phyloP scores from a whole-genome alignment of 1,140 invertebrate genomes.

The Drosophila repleta region DNA sequence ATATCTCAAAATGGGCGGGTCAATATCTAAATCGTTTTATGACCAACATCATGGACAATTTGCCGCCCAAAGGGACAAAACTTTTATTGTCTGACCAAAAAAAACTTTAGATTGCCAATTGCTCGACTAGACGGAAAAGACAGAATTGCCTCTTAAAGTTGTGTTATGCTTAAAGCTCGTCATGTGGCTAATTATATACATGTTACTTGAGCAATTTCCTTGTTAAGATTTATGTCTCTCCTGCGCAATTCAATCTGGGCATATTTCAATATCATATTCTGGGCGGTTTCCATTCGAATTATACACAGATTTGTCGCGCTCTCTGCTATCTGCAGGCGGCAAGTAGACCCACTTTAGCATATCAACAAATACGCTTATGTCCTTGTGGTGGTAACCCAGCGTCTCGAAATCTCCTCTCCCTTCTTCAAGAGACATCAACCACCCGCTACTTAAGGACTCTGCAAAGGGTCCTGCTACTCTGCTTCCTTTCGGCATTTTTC shows the following conservation, averaged over 20 bases:
- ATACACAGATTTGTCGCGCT: conserved; percentile 71
- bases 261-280: conserved; percentile 31
- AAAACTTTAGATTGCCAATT: conserved; percentile 38
- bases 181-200: conserved; percentile 14
- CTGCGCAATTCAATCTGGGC: conserved; percentile 27
- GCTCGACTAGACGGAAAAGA: neutral
- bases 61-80: conserved; percentile 41
- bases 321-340: conserved; percentile 33
- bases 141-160: conserved; percentile 13
- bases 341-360: conserved; percentile 45
- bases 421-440: neutral
- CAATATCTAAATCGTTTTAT: conserved; percentile 68
- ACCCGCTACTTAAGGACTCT: neutral
- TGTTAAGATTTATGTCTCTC: conserved; percentile 45
- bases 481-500: conserved; percentile 47
- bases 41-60: conserved; percentile 54
- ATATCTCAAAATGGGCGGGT: conserved; percentile 14
- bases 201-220: neutral
- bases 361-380: conserved; percentile 57
- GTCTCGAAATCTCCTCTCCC: neutral
- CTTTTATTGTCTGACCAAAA: conserved; percentile 34
- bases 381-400: conserved; percentile 7
- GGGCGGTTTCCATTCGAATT: conserved; percentile 42
- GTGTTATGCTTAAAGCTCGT: neutral
- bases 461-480: conserved; percentile 26